phyloP scores from a whole-genome alignment of 2,888 invertebrate genomes.

The Ichneumon xanthorius region DNA sequence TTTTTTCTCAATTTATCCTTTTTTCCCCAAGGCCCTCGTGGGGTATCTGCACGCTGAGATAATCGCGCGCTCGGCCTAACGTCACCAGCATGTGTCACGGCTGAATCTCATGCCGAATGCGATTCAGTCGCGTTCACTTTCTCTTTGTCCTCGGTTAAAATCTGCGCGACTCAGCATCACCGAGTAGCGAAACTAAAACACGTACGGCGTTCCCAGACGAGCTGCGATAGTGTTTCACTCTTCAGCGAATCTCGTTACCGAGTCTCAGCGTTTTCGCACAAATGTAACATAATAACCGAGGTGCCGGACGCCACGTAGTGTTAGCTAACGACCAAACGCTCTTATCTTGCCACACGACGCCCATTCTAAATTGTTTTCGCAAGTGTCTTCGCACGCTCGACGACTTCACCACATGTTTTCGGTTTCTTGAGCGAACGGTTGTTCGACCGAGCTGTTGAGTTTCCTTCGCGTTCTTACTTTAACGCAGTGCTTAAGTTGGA shows the following conservation, averaged over 20 bases:
- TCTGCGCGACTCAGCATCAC: not conserved
- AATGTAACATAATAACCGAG: not conserved
- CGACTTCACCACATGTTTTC: not conserved
- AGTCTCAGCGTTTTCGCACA: not conserved
- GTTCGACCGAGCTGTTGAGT: not conserved
- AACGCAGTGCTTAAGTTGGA: not conserved
- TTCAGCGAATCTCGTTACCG: not conserved
- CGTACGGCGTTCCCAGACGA: not conserved
- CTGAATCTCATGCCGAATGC: not conserved
- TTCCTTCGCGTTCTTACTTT: not conserved
- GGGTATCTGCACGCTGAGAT: not conserved
- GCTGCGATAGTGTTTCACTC: not conserved
- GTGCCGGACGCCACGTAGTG: not conserved
- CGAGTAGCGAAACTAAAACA: not conserved
- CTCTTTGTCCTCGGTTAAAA: conserved; percentile 1
- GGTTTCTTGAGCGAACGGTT: not conserved
- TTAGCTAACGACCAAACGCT: not conserved
- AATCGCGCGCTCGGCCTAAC: too few species aligned
- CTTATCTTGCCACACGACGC: conserved; percentile 4
- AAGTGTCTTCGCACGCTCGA: not conserved
- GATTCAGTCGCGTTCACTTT: not conserved
- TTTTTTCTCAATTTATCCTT: not conserved
- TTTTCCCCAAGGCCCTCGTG: not conserved
- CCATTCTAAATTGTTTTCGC: not conserved
- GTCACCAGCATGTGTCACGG: not conserved